Conservation (phyloP, 2,797 vertebrate genomes). For the Acanthiza pusilla region DNA sequence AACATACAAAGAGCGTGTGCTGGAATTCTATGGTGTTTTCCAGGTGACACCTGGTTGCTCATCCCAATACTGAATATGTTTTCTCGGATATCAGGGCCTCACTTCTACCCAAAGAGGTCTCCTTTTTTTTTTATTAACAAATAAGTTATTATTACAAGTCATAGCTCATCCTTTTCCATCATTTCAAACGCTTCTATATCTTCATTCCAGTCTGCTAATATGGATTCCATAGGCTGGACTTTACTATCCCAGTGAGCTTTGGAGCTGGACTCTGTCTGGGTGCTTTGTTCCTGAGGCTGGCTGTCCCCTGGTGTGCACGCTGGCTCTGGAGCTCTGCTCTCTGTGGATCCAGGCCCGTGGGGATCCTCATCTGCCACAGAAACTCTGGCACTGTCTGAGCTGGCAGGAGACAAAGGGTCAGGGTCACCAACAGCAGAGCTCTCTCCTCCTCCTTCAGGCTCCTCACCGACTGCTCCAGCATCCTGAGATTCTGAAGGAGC, state of each 20-base stretch:
- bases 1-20: slow-evolving; percentile 49
- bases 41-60: slow-evolving; percentile 60
- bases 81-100: slow-evolving; percentile 48
- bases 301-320: slow-evolving; percentile 57
- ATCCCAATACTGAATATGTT: slow-evolving; percentile 63
- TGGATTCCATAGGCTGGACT: slow-evolving; percentile 85
- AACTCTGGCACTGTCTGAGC: background rate
- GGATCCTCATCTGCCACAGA: slow-evolving; percentile 47
- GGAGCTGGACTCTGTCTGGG: slow-evolving; percentile 68
- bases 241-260: slow-evolving; percentile 72
- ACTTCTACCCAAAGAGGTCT: slow-evolving; percentile 60
- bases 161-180: slow-evolving; percentile 99
- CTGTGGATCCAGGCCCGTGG: background rate
- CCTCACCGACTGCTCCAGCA: background rate
- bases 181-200: slow-evolving; percentile 98
- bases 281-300: slow-evolving; percentile 73
- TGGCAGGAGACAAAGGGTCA: slow-evolving; percentile 21
- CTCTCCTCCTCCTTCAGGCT: slow-evolving; percentile 47
- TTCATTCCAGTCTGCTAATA: slow-evolving; percentile 97
- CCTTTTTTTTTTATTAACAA: slow-evolving; percentile 61
- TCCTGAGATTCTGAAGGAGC: slow-evolving; percentile 55
- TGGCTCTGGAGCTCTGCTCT: slow-evolving; percentile 29
- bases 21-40: slow-evolving; percentile 34
- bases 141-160: slow-evolving; percentile 74
- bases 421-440: background rate